Conservation (phyloP, 2,888 invertebrate genomes). For the Cephonodes hylas region DNA sequence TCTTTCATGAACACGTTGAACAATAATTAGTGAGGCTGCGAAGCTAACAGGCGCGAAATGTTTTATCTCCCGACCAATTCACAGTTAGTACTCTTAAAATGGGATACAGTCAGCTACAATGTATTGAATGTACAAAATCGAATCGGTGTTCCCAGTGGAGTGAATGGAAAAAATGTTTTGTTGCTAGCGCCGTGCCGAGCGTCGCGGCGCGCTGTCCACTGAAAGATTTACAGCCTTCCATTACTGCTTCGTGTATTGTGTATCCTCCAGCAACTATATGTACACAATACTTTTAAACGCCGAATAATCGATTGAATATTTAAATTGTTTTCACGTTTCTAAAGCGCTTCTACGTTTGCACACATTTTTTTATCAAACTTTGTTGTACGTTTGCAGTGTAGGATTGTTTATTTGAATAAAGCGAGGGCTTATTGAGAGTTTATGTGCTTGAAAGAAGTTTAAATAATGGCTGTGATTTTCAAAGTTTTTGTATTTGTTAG, state of each 20-base stretch:
- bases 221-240: constrained; percentile 73
- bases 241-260: constrained; percentile 48
- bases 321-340: not conserved
- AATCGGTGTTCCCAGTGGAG: constrained; percentile 61
- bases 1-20: not conserved
- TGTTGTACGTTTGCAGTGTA: not conserved
- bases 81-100: constrained; percentile 44
- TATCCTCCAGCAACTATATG: not conserved
- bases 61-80: constrained; percentile 26
- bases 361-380: not conserved
- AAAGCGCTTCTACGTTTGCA: not conserved
- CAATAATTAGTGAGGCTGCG: constrained; percentile 5
- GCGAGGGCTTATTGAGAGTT: too few species aligned
- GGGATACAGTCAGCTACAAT: constrained; percentile 48
- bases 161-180: constrained; percentile 68
- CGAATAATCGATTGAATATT: not conserved
- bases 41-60: constrained; percentile 13
- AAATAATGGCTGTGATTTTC: too few species aligned
- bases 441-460: too few species aligned
- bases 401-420: not conserved
- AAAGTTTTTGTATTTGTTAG: too few species aligned
- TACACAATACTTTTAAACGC: not conserved
- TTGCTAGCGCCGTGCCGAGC: constrained; percentile 42
- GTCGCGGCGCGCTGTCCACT: constrained; percentile 59
- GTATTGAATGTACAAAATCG: constrained; percentile 67